Evolutionary conservation across 2,797 vertebrate genomes (phyloP).

Genomic region (Xenops minutus): DNA sequence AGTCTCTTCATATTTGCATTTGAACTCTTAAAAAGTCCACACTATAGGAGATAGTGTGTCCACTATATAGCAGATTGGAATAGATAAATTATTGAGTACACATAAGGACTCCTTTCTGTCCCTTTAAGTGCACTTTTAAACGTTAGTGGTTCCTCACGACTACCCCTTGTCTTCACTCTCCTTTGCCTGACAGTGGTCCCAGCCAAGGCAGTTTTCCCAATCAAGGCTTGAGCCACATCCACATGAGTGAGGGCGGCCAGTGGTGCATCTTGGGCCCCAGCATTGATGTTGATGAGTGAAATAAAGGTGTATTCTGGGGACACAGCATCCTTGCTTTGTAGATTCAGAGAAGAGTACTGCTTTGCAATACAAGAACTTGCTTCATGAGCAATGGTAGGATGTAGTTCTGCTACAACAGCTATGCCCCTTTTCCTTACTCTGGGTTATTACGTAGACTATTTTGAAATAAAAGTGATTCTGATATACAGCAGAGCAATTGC

Average conservation of each 20-base stretch:
- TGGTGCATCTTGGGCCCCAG: neutral
- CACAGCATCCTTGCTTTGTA: neutral
- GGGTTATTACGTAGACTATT: neutral
- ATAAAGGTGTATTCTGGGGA: neutral
- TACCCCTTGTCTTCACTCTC: neutral
- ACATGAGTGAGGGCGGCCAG: fast-evolving
- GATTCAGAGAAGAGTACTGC: neutral
- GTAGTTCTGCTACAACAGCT: neutral
- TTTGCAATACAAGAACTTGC: neutral
- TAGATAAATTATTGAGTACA: neutral
- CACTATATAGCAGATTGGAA: neutral
- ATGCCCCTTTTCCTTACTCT: neutral
- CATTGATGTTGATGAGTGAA: fast-evolving
- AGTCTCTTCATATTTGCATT: neutral
- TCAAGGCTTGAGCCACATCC: neutral
- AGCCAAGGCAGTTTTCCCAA: neutral
- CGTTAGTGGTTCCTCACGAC: neutral
- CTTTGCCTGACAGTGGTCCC: neutral
- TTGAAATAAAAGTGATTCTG: neutral
- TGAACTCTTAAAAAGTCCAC: neutral
- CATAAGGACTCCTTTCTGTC: neutral
- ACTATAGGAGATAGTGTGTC: too few species aligned
- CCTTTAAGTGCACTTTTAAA: neutral
- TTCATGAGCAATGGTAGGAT: neutral
- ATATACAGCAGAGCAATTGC: neutral